Percentiles rank a stretch among this genome's conserved stretches.
These are phyloP conservation scores for Acanthosoma haemorrhoidale DNA, from an alignment of 2,888 invertebrate species.

Conservation along the genomic window DNA sequence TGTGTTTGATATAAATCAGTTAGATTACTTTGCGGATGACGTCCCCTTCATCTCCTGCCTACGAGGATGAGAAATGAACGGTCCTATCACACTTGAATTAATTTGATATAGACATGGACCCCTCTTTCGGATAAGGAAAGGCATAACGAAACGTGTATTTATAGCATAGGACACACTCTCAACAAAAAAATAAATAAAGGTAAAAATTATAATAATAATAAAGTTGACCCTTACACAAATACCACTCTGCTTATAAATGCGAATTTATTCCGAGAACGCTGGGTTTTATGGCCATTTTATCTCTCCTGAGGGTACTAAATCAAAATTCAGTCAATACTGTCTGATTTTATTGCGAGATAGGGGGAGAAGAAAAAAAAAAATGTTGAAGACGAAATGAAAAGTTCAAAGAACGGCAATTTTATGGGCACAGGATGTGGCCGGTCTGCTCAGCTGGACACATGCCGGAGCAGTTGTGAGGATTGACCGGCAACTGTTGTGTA, in stretches of 20 bases:
- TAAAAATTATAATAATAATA: too few relatives aligned
- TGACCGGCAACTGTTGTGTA: too few relatives aligned
- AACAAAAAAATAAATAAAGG: too few relatives aligned
- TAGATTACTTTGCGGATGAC: too few relatives aligned
- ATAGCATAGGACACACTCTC: too few relatives aligned
- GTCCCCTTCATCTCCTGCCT: background rate
- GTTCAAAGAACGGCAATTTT: background rate
- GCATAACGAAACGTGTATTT: background rate
- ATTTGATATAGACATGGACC: background rate
- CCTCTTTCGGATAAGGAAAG: background rate
- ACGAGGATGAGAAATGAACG: background rate
- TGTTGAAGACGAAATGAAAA: too few relatives aligned
- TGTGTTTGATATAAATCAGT: too few relatives aligned
- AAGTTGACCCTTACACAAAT: background rate
- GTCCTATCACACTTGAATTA: background rate
- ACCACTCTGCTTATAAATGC: constrained; percentile 4
- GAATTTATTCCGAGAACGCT: background rate
- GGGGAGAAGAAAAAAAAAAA: background rate
- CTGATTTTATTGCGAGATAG: background rate
- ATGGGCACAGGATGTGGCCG: background rate
- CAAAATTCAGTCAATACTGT: background rate
- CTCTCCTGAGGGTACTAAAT: background rate
- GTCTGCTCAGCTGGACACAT: background rate
- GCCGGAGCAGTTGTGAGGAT: background rate
- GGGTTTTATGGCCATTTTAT: background rate